Evolutionary conservation across 1,140 invertebrate species (phyloP).

Genomic region (Drosophila varians): DNA sequence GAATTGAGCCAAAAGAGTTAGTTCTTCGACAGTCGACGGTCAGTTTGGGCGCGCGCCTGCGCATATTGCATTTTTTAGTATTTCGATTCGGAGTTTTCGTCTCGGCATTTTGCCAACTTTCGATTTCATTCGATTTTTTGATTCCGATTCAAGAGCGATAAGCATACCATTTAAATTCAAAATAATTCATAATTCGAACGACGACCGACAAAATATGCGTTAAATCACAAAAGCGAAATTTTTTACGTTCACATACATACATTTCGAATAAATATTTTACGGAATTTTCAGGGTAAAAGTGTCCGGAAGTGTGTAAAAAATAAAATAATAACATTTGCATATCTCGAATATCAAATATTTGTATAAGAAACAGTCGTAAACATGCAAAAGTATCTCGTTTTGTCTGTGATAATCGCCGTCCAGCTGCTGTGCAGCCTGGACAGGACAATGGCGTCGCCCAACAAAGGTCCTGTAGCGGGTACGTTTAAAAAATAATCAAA

Average conservation of each 20-base stretch:
- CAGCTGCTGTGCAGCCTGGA: conserved; percentile 67
- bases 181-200: conserved; percentile 42
- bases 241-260: conserved; percentile 7
- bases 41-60: conserved; percentile 82
- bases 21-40: conserved; percentile 82
- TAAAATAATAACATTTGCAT: conserved; percentile 28
- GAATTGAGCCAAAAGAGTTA: conserved; percentile 66
- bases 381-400: conserved; percentile 77
- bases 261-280: conserved; percentile 31
- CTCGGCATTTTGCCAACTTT: conserved; percentile 40
- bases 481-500: conserved; percentile 22
- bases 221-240: conserved; percentile 52
- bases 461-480: conserved; percentile 65
- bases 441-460: conserved; percentile 58
- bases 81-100: conserved; percentile 26
- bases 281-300: conserved; percentile 54
- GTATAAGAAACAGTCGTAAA: conserved; percentile 20
- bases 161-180: conserved; percentile 12
- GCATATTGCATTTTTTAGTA: conserved; percentile 39
- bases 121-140: conserved; percentile 44
- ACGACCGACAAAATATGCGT: conserved; percentile 44
- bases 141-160: conserved; percentile 5
- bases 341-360: conserved; percentile 18
- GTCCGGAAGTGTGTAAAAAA: conserved; percentile 51
- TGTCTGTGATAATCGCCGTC: conserved; percentile 78